These are phyloP conservation scores for Indicator indicator DNA, from an alignment of 2,113 vertebrate species.

Conservation along the genomic window DNA sequence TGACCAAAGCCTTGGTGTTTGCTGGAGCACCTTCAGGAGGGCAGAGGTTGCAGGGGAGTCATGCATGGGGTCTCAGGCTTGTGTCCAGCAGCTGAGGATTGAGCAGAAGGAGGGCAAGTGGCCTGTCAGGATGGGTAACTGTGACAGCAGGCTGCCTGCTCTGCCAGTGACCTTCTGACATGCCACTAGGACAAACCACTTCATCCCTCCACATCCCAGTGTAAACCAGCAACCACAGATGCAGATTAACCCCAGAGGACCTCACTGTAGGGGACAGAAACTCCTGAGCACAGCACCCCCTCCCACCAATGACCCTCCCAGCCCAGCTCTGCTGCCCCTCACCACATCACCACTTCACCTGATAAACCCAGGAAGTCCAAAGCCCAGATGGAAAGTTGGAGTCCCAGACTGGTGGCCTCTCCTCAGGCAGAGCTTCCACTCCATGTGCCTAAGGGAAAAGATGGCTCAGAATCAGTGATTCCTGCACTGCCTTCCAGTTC, in stretches of 20 bases:
- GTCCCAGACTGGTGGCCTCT: not conserved
- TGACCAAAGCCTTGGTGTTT: not conserved
- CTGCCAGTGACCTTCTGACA: not conserved
- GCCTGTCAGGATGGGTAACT: not conserved
- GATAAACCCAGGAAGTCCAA: not conserved
- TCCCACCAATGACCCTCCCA: not conserved
- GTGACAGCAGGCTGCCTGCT: too few species aligned
- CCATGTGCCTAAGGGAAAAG: not conserved
- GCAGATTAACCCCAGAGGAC: not conserved
- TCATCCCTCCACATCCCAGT: not conserved
- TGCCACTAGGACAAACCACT: not conserved
- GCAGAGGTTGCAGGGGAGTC: too few species aligned
- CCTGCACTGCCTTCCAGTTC: too few species aligned
- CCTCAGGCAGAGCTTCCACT: not conserved
- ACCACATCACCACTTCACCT: not conserved
- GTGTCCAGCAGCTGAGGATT: not conserved
- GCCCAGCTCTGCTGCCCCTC: not conserved
- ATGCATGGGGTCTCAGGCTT: fast-evolving
- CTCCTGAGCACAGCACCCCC: not conserved
- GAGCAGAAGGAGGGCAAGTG: not conserved
- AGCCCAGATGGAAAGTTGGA: not conserved
- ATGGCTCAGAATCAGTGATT: not conserved
- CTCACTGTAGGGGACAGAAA: not conserved
- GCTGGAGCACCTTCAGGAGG: too few species aligned
- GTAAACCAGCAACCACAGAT: not conserved